Base-by-base conservation (phyloP, 2,113 vertebrate species). In the Chlamydotis undulata region DNA sequence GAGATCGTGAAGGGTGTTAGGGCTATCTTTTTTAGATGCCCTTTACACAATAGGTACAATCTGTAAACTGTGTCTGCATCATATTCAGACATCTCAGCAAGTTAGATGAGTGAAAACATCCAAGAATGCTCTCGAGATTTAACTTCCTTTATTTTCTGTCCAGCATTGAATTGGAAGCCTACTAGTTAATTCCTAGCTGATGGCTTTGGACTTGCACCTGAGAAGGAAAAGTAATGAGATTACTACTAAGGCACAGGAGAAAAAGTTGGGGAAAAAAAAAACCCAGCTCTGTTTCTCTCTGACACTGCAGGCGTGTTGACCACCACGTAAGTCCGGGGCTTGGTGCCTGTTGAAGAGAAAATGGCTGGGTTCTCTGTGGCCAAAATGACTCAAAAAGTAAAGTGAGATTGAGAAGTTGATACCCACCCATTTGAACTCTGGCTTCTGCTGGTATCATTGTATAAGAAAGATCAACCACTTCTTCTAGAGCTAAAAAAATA, bases 231-330 rank as follows among this genome's bases (percentile, higher is more conserved):
- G 22, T 39, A 56, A 45, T 52, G 85, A 29, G 50, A 39, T 5
- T 22, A 19, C 16, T 43, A 39, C 17, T 25, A 50, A 75, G 19
- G 43, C 7, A 29, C 3, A 31, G 49, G 39, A 88, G n/a, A 45
- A 61, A 19, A 60, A 39, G 4, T 23, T 33, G 6, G 29, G n/a
- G 19, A 43, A 19, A 64, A 61, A 47, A 0, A 35, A 37, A 37
- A 37, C 37, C 21, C 17, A 50, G 14, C 39, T 93, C 45, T 50
- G 24, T 52, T 74, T 14, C 29, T 60, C 31, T 28, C 41, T 45
- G 41, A 29, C 6, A 13, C 28, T 37, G 35, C 28, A 76, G 43
- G n/a, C 1, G 0, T 45, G 12, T 37, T 2, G 1, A 22, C 14
- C 6, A 29, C 19, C 12, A 45, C 26, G 31, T 45, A 21, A 56